Conservation (phyloP, 2,888 invertebrate species). For the Amphiduros pacificus region DNA sequence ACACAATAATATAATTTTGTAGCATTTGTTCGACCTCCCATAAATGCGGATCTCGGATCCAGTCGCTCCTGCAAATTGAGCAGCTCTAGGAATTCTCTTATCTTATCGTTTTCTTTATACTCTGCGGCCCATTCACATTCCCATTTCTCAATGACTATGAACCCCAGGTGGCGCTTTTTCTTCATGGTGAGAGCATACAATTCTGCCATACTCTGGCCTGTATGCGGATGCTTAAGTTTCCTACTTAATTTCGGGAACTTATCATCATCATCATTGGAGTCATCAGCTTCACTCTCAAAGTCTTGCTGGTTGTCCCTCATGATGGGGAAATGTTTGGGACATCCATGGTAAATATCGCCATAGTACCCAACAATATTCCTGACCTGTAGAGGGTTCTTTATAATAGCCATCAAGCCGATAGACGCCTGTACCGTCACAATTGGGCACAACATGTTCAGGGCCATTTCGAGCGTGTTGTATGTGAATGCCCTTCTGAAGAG, state of each 20-base stretch:
- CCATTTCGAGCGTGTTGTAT: not conserved
- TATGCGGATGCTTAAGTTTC: not conserved
- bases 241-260: too few relatives aligned
- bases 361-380: too few relatives aligned
- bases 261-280: too few relatives aligned
- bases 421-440: too few relatives aligned
- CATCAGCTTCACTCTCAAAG: too few relatives aligned
- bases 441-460: not conserved
- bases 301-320: too few relatives aligned
- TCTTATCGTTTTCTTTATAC: not conserved
- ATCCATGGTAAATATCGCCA: too few relatives aligned
- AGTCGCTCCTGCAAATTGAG: not conserved
- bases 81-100: not conserved
- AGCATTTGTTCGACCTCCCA: too few relatives aligned
- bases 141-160: not conserved
- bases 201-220: not conserved
- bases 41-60: not conserved
- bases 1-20: slow-evolving; percentile 18
- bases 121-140: not conserved
- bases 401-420: too few relatives aligned
- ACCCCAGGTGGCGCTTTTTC: not conserved
- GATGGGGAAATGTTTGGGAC: too few relatives aligned
- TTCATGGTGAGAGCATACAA: not conserved
- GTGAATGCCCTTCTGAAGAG: not conserved
- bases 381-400: too few relatives aligned